Evolutionary conservation across 2,888 invertebrate species (phyloP).

Genomic region (Lysandra bellargus): DNA sequence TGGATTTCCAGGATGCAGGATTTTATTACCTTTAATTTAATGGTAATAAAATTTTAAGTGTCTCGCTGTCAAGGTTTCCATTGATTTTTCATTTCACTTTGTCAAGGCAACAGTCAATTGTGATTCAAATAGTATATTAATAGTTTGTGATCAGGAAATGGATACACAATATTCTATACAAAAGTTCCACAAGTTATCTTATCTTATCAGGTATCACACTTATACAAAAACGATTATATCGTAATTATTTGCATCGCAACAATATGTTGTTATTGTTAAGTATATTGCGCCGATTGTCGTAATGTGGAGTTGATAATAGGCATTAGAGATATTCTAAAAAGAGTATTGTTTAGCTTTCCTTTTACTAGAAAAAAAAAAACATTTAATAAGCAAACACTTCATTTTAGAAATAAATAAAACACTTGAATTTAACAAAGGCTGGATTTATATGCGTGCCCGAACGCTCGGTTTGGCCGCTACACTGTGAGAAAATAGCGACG

Average conservation of each 20-base stretch:
- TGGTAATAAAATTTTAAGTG: neutral
- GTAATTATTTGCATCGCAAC: neutral
- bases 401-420: neutral
- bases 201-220: neutral
- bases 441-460: too few relatives aligned
- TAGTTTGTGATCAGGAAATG: neutral
- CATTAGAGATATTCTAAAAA: neutral
- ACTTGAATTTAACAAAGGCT: too few relatives aligned
- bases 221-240: neutral
- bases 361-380: neutral
- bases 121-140: neutral
- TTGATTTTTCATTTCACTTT: neutral
- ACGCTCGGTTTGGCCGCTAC: too few relatives aligned
- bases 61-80: neutral
- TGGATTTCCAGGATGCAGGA: neutral
- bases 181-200: neutral
- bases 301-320: neutral
- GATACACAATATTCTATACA: neutral
- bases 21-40: neutral
- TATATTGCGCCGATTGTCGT: neutral
- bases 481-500: too few relatives aligned
- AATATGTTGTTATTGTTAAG: neutral
- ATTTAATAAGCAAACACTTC: neutral
- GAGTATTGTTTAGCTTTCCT: neutral
- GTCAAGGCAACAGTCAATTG: neutral